A percentile compares a stretch with the other conserved stretches of the same genome.
phyloP scores from a whole-genome alignment of 2,113 vertebrate genomes.

The Podocnemis expansa region DNA sequence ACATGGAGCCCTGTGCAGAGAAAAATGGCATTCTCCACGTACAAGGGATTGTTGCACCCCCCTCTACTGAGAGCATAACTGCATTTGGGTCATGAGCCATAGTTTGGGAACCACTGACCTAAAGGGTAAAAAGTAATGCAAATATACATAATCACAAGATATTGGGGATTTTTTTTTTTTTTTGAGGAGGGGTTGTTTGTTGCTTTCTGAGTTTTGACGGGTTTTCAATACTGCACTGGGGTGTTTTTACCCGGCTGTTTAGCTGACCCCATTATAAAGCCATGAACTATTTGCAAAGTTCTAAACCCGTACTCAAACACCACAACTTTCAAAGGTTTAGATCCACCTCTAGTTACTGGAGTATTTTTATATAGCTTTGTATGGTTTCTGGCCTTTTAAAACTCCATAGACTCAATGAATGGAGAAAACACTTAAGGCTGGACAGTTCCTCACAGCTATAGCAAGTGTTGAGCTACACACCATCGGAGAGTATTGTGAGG shows the following conservation, averaged over 20 bases:
- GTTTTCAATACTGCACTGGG: neutral
- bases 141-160: neutral
- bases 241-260: fast-evolving
- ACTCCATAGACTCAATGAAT: neutral
- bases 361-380: neutral
- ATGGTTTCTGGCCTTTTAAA: neutral
- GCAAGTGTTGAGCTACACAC: neutral
- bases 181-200: neutral
- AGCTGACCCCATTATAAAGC: neutral
- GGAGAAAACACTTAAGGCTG: neutral
- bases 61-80: no score
- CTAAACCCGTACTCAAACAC: fast-evolving
- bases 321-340: neutral
- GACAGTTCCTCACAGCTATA: neutral
- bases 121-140: neutral
- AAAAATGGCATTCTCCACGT: no score
- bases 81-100: no score
- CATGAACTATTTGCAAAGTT: neutral
- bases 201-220: neutral
- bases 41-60: no score
- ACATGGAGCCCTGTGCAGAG: no score
- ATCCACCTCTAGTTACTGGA: neutral
- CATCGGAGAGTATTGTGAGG: conserved; percentile 21
- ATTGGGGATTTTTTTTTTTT: neutral
- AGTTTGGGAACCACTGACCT: no score